A percentile compares a stretch with the other conserved stretches of the same genome.
phyloP scores from a whole-genome alignment of 2,888 invertebrate genomes.

The Hemicrepidius hirtus region DNA sequence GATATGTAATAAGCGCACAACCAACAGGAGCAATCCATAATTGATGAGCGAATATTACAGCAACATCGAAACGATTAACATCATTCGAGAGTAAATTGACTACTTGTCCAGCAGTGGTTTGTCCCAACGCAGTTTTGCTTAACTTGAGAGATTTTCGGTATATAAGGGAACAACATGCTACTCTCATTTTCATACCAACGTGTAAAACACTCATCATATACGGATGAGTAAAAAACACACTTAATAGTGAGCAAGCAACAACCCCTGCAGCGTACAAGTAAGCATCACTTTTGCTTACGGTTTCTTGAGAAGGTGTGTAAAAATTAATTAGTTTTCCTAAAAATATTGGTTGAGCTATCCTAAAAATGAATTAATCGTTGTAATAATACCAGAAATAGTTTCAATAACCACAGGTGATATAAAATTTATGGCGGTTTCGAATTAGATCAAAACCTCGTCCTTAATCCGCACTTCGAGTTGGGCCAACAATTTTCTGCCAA shows the following conservation, averaged over 20 bases:
- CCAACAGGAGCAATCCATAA: conserved; percentile 89
- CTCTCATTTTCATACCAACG: conserved; percentile 89
- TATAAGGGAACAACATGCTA: conserved; percentile 89
- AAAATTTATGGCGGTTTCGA: too few species aligned
- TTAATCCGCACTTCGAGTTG: too few species aligned
- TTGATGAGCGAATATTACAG: conserved; percentile 87
- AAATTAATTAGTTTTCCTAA: conserved; percentile 79
- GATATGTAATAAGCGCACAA: conserved; percentile 82
- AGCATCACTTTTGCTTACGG: conserved; percentile 75
- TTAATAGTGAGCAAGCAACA: conserved; percentile 83
- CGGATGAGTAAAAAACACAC: conserved; percentile 90
- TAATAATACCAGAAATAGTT: too few species aligned
- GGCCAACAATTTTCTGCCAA: too few species aligned
- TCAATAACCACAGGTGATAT: too few species aligned
- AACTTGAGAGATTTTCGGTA: conserved; percentile 80
- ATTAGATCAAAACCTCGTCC: too few species aligned
- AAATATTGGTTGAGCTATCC: conserved; percentile 73
- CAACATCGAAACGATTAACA: conserved; percentile 92
- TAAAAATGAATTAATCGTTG: conserved; percentile 57
- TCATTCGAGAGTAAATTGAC: conserved; percentile 97
- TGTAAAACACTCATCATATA: conserved; percentile 91
- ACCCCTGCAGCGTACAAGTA: conserved; percentile 87
- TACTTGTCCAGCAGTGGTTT: conserved; percentile 84
- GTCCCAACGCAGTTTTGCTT: conserved; percentile 82
- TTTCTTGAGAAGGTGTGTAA: conserved; percentile 73